These are phyloP conservation scores for Myotis planiceps DNA, from an alignment of 2,797 vertebrate genomes.

Conservation along the genomic window DNA sequence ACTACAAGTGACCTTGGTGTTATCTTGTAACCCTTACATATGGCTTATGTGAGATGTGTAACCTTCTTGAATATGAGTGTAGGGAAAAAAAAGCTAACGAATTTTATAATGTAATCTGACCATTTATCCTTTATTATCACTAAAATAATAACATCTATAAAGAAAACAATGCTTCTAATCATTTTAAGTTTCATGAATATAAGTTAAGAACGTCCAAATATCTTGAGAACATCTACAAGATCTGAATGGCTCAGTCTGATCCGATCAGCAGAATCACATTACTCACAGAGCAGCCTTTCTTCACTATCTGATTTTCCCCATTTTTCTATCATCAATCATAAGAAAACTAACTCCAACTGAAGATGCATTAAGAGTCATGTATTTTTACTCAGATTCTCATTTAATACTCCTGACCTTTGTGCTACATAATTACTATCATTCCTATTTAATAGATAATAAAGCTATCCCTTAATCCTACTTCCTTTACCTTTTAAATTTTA, in stretches of 20 bases:
- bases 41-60: background rate
- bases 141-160: background rate
- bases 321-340: background rate
- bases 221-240: conserved; percentile 16
- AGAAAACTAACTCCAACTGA: background rate
- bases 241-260: background rate
- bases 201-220: conserved; percentile 28
- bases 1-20: background rate
- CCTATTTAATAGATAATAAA: conserved; percentile 28
- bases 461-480: background rate
- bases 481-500: conserved; percentile 2
- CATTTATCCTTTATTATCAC: background rate
- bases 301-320: background rate
- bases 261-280: background rate
- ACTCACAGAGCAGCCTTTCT: background rate
- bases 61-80: background rate
- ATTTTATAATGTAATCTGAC: background rate
- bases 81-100: background rate
- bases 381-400: background rate
- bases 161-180: conserved; percentile 34
- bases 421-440: background rate
- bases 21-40: background rate
- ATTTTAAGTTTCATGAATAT: fast-evolving
- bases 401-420: background rate
- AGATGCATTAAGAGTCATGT: background rate